These are phyloP conservation scores for Nomada fabriciana DNA, from an alignment of 2,888 invertebrate species.

Conservation along the genomic window DNA sequence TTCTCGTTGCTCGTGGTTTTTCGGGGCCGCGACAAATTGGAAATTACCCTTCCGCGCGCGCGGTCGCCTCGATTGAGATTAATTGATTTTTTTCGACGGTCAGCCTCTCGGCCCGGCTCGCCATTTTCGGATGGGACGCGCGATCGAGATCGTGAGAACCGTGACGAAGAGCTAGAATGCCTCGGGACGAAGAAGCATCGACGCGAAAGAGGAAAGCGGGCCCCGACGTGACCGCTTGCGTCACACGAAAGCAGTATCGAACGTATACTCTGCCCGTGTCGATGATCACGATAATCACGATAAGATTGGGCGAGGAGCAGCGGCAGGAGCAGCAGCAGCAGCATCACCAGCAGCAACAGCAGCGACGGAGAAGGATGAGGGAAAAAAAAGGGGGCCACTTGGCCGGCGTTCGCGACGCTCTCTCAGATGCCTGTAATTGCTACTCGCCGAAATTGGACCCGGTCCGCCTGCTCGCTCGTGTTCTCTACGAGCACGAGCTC, in stretches of 20 bases:
- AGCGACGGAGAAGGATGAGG: neutral
- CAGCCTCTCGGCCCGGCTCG: conserved; percentile 52
- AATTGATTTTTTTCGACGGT: conserved; percentile 74
- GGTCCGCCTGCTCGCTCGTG: conserved; percentile 3
- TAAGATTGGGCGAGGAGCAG: conserved; percentile 28
- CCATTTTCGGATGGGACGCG: conserved; percentile 70
- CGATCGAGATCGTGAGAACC: conserved; percentile 74
- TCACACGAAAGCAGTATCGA: conserved; percentile 63
- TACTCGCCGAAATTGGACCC: conserved; percentile 63
- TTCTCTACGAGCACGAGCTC: conserved; percentile 42
- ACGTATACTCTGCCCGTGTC: conserved; percentile 15
- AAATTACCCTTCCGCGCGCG: conserved; percentile 77
- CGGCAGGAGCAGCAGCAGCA: neutral
- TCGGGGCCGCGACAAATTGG: conserved; percentile 81
- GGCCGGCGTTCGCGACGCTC: conserved; percentile 31
- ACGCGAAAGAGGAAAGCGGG: conserved; percentile 49
- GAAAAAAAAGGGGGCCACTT: conserved; percentile 3
- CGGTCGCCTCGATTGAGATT: conserved; percentile 74
- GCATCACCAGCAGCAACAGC: neutral
- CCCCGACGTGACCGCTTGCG: conserved; percentile 50
- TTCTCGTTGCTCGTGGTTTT: conserved; percentile 53
- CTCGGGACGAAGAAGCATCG: conserved; percentile 61
- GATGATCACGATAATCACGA: conserved; percentile 66
- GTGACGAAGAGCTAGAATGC: conserved; percentile 66
- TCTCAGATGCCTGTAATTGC: conserved; percentile 64